Percentiles rank a stretch among this genome's conserved stretches.
Conservation (phyloP, 2,797 vertebrate species). For the Sparidentex hasta region DNA sequence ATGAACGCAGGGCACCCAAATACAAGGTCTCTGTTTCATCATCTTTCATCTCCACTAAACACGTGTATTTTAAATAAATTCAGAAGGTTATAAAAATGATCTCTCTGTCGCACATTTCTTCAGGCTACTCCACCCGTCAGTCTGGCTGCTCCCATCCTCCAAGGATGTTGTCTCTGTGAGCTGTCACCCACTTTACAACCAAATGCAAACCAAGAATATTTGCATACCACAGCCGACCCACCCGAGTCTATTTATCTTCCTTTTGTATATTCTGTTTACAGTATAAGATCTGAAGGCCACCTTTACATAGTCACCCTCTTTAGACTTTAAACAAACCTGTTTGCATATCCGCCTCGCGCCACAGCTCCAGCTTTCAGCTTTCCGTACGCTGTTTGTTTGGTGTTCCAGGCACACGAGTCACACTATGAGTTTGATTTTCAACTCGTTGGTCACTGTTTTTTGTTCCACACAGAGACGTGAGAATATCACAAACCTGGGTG, state of each 20-base stretch:
- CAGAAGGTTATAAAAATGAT: not conserved
- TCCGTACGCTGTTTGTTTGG: not conserved
- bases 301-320: not conserved
- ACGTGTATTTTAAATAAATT: not conserved
- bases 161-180: not conserved
- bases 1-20: not conserved
- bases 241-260: not conserved
- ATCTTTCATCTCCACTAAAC: not conserved
- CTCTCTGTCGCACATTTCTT: not conserved
- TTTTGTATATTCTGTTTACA: not conserved
- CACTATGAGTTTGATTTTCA: not conserved
- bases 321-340: not conserved
- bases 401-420: not conserved
- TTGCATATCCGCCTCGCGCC: not conserved
- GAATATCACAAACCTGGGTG: not conserved
- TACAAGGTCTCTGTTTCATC: not conserved
- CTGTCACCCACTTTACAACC: not conserved
- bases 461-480: not conserved
- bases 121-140: not conserved
- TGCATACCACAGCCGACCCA: not conserved
- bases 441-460: not conserved
- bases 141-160: not conserved
- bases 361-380: not conserved
- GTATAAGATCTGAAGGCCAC: not conserved
- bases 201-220: constrained; percentile 4